phyloP scores from a whole-genome alignment of 2,888 invertebrate genomes.

The Scaptomyza tumidula region DNA sequence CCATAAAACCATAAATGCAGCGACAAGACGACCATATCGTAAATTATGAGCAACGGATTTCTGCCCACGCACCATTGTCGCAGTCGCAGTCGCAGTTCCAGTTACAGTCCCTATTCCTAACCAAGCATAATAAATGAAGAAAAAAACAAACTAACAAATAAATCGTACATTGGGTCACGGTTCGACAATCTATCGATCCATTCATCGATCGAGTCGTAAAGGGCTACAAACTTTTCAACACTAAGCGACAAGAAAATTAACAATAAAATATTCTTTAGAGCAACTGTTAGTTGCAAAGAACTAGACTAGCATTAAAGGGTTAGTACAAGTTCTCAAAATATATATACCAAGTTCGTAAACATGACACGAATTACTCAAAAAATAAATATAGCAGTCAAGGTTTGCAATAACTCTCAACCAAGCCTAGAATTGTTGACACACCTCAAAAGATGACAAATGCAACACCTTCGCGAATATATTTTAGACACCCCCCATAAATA shows the following conservation, averaged over 20 bases:
- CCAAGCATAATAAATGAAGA: conserved; percentile 60
- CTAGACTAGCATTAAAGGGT: neutral
- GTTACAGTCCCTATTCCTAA: conserved; percentile 8
- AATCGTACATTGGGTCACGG: conserved; percentile 77
- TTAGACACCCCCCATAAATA: neutral
- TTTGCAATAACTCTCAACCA: neutral
- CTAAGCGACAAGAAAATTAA: conserved; percentile 30
- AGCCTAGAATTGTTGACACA: neutral
- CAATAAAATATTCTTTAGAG: neutral
- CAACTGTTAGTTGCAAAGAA: too few relatives aligned
- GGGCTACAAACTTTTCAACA: conserved; percentile 37
- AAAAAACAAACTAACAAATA: conserved; percentile 56
- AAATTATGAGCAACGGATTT: conserved; percentile 65
- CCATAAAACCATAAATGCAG: conserved; percentile 78
- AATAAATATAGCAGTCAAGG: neutral
- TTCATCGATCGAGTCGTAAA: conserved; percentile 44
- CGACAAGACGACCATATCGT: conserved; percentile 72
- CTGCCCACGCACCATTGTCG: conserved; percentile 58
- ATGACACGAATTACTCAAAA: neutral
- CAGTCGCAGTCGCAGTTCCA: neutral
- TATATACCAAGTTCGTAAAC: neutral
- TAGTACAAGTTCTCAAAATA: neutral
- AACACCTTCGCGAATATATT: neutral
- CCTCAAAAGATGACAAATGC: conserved; percentile 4
- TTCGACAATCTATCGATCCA: conserved; percentile 71